Percentiles rank a stretch among this genome's conserved stretches.
phyloP scores from a whole-genome alignment of 2,797 vertebrate genomes.

The Enteromius fasciolatus region DNA sequence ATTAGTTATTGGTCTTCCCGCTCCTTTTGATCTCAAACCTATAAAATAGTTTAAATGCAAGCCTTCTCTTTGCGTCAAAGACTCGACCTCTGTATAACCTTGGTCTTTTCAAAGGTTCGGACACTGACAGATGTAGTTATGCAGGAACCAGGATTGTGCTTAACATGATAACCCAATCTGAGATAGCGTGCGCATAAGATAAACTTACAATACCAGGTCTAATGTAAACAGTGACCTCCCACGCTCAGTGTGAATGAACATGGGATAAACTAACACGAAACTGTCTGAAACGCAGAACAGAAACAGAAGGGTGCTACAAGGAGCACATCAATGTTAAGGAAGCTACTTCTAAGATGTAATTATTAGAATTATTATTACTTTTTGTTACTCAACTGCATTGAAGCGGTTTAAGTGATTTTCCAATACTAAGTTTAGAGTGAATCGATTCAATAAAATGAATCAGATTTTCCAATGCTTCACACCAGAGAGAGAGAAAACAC shows the following conservation, averaged over 20 bases:
- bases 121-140: conserved; percentile 12
- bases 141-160: not conserved
- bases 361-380: not conserved
- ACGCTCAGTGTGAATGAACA: conserved; percentile 5
- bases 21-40: not conserved
- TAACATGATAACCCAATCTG: conserved; percentile 1
- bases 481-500: not conserved
- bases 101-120: conserved; percentile 8
- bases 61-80: not conserved
- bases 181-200: not conserved
- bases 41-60: not conserved
- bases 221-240: not conserved
- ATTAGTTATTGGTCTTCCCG: not conserved
- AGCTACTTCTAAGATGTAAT: not conserved
- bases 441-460: not conserved
- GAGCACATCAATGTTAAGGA: not conserved
- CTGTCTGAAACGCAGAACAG: not conserved
- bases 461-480: not conserved
- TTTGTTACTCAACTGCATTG: not conserved
- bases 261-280: not conserved
- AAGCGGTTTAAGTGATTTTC: too few species aligned
- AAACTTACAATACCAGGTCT: not conserved
- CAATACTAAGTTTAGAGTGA: not conserved
- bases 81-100: conserved; percentile 10
- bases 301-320: not conserved